Conservation (phyloP, 2,797 vertebrate species). For the Acanthurus leucopareius region DNA sequence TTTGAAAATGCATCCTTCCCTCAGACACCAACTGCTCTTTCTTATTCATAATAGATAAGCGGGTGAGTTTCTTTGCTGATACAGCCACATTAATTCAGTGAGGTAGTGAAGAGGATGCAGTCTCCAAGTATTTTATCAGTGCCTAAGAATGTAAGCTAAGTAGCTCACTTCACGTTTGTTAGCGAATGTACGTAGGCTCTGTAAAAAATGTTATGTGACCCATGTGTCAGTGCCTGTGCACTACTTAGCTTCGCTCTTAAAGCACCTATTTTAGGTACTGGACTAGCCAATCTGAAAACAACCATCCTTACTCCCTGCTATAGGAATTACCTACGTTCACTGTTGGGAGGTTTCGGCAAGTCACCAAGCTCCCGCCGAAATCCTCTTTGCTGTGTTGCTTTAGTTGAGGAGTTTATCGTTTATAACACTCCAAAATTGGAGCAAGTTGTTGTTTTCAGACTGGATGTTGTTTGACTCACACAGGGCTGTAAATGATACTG, state of each 20-base stretch:
- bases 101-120: constrained; percentile 50
- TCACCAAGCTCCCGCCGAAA: constrained; percentile 46
- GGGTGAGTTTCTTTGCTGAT: constrained; percentile 43
- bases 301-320: constrained; percentile 46
- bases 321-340: constrained; percentile 49
- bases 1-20: constrained; percentile 62
- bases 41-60: constrained; percentile 11
- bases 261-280: constrained; percentile 81
- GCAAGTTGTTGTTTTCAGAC: constrained; percentile 78
- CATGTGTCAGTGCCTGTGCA: constrained; percentile 82
- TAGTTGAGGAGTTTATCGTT: constrained; percentile 49
- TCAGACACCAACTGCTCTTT: constrained; percentile 38
- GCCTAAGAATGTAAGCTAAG: constrained; percentile 83
- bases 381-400: constrained; percentile 53
- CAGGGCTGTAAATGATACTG: constrained; percentile 86
- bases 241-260: constrained; percentile 82
- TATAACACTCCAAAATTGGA: constrained; percentile 64
- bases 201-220: constrained; percentile 79
- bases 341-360: constrained; percentile 38
- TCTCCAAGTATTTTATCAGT: constrained; percentile 69
- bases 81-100: constrained; percentile 36
- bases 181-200: constrained; percentile 82
- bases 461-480: constrained; percentile 78
- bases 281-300: constrained; percentile 77
- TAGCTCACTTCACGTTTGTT: constrained; percentile 82